Evolutionary conservation across 1,140 invertebrate genomes (phyloP), one percentile per base, ranked within the genome.

Genomic region (Drosophila jambulina): DNA sequence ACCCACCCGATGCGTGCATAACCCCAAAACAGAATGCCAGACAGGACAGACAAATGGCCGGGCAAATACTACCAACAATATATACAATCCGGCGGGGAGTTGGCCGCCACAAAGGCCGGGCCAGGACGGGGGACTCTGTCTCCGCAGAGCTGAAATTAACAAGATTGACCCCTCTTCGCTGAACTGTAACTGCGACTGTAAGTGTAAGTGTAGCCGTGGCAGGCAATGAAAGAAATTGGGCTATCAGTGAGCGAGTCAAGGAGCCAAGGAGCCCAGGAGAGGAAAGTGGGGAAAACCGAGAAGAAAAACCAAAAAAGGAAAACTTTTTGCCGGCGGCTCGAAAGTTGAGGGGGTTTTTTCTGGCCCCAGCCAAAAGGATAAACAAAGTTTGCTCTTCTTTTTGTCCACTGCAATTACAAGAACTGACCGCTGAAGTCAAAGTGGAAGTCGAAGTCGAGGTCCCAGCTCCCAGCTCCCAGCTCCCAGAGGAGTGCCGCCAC

Each of bases 161-260:
- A 90, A 90, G 85, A 90, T 90, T 90, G 85, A 85, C 71, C 78
- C 74, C 80, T 46, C 32, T 42, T 25, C 53, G 23, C 38, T 36
- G 49, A 32, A 51, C 34, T 56, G 34, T 51, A 69, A 69, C 63
- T 56, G 34, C 34, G 36, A 54, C 63, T 69, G 25, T 12, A 43
- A 60, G 17, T 36, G 21, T 27, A 57, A 48, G 17, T 46, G 42
- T 38, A 43, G 76, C 46, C 53, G 54, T 53, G 46, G 67, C 69
- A 38, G 64, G 78, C 80, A 90, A 85, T 85, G 78, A 90, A 90
- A 82, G 85, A 90, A 90, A 88, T 84, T 75, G 85, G 78, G 80
- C 84, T 80, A 87, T 86, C 61, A 82, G 53, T 38, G 5, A 76
- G 71, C 29, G 60, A 45, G 36, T 15, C 43, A 15, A 27, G n/a